Conservation (phyloP, 2,888 invertebrate species). For the Pyrocoelia pectoralis region DNA sequence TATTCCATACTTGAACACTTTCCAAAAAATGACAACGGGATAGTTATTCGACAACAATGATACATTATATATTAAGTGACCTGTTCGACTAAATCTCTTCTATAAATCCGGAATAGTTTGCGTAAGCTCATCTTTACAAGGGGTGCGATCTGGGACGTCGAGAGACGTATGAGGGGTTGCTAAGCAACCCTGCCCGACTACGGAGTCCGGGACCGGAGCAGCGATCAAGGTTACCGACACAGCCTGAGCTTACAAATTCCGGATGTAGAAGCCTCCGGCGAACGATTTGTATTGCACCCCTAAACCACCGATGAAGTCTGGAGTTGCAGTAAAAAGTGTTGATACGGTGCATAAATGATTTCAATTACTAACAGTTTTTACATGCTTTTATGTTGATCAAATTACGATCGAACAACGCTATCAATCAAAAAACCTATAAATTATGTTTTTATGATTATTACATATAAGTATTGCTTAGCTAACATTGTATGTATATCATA, state of each 20-base stretch:
- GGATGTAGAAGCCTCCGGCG: constrained; percentile 37
- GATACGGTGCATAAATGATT: constrained; percentile 32
- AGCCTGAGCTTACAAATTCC: constrained; percentile 44
- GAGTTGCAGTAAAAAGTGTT: constrained; percentile 29
- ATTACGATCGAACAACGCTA: too few relatives aligned
- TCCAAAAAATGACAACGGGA: not conserved
- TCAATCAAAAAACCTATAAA: too few relatives aligned
- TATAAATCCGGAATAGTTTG: constrained; percentile 13
- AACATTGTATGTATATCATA: too few relatives aligned
- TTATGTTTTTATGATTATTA: too few relatives aligned
- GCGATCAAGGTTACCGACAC: constrained; percentile 53
- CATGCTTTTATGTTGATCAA: constrained; percentile 9
- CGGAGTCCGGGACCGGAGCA: constrained; percentile 49
- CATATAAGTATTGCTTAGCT: too few relatives aligned
- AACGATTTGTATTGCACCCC: constrained; percentile 40
- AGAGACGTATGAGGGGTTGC: constrained; percentile 44
- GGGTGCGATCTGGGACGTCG: constrained; percentile 34
- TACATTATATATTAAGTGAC: not conserved
- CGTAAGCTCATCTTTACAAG: constrained; percentile 25
- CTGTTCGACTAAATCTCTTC: constrained; percentile 1
- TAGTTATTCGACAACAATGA: not conserved
- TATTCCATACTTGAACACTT: not conserved
- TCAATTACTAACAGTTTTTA: constrained; percentile 8
- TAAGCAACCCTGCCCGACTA: constrained; percentile 44
- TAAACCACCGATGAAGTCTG: constrained; percentile 28